Conservation (phyloP, 64 coral and sea anemone species). For the Stichodactyla mertensii region DNA sequence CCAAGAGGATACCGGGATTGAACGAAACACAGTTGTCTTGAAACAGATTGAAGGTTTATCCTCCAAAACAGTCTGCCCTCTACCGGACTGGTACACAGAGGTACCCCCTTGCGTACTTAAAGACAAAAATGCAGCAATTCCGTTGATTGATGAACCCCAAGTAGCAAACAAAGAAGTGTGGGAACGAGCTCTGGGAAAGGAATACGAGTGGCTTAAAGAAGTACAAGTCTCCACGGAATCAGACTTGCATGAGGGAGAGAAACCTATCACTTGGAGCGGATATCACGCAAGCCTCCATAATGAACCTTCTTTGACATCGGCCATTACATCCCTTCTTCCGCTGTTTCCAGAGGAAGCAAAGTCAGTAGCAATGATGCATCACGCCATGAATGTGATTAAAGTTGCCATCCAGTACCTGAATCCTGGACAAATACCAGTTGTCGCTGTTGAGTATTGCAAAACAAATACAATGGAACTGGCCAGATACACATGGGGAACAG, state of each 20-base stretch:
- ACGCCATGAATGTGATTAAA: slow-evolving; percentile 45
- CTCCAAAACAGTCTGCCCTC: slow-evolving; percentile 27
- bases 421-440: slow-evolving; percentile 51
- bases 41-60: not conserved
- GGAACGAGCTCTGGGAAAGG: not conserved
- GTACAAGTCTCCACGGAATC: not conserved
- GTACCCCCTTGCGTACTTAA: not conserved
- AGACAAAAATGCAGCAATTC: slow-evolving; percentile 14
- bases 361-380: slow-evolving; percentile 45
- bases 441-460: slow-evolving; percentile 39
- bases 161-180: slow-evolving; percentile 7
- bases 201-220: slow-evolving; percentile 16
- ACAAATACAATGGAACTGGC: slow-evolving; percentile 34
- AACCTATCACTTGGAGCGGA: not conserved
- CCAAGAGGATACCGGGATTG: not conserved
- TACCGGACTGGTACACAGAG: slow-evolving; percentile 43
- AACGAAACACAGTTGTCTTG: not conserved
- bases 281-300: slow-evolving; percentile 12
- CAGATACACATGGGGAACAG: too few species aligned
- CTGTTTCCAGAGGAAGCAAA: slow-evolving; percentile 49
- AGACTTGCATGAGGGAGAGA: not conserved
- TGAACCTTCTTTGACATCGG: slow-evolving; percentile 4
- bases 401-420: slow-evolving; percentile 28
- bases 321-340: slow-evolving; percentile 38
- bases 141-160: not conserved